Conservation (phyloP, 2,797 vertebrate genomes). For the Enoplosus armatus region DNA sequence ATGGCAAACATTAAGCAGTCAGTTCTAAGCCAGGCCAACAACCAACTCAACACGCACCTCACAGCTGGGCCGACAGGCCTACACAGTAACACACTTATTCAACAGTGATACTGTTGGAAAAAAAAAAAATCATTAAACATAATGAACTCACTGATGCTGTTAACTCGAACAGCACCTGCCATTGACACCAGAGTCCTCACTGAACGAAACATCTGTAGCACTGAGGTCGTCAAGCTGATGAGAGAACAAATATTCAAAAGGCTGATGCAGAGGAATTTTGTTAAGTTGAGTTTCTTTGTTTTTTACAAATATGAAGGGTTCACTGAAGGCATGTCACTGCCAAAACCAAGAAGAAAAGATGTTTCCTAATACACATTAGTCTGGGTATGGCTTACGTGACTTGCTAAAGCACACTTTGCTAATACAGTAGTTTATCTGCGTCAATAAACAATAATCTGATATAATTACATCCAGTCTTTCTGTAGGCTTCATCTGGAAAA, state of each 20-base stretch:
- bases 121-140: not conserved
- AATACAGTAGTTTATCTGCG: conserved; percentile 22
- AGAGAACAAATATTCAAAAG: conserved; percentile 7
- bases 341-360: not conserved
- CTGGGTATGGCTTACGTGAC: not conserved
- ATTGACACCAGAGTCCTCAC: conserved; percentile 15
- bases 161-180: conserved; percentile 16
- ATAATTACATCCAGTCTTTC: not conserved
- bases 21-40: conserved; percentile 33
- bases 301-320: conserved; percentile 7
- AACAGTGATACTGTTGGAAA: not conserved
- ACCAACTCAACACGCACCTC: conserved; percentile 26
- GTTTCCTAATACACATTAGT: not conserved
- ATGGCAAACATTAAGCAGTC: conserved; percentile 41
- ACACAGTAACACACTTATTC: conserved; percentile 15
- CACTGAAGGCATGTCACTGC: not conserved
- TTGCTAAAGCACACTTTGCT: conserved; percentile 8
- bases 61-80: conserved; percentile 24
- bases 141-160: conserved; percentile 11
- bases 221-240: not conserved
- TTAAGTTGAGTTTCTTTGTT: not conserved
- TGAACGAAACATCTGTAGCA: conserved; percentile 2
- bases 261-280: not conserved
- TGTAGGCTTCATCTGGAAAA: conserved; percentile 15
- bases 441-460: conserved; percentile 30